Evolutionary conservation across 2,797 vertebrate species (phyloP).

Genomic region (Hippocampus kuda): DNA sequence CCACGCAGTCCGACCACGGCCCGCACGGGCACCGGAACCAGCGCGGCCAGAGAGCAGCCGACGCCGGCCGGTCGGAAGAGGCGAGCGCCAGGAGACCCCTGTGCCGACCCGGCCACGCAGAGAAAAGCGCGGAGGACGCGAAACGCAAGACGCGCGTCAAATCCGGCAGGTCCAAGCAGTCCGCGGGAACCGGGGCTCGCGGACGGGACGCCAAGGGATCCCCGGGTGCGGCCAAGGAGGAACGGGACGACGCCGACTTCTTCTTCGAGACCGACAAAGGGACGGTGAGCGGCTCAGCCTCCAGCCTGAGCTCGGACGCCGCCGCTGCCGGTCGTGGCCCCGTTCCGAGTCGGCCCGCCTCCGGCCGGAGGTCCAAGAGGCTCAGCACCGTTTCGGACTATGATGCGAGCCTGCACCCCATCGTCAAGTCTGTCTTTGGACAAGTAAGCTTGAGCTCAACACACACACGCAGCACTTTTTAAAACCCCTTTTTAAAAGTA

Average conservation of each 20-base stretch:
- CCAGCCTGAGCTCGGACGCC: slow-evolving; percentile 36
- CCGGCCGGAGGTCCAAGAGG: slow-evolving; percentile 73
- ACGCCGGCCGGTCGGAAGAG: slow-evolving; percentile 61
- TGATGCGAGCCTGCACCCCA: slow-evolving; percentile 77
- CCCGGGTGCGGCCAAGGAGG: slow-evolving; percentile 41
- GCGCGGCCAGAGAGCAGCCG: slow-evolving; percentile 39
- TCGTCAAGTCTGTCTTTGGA: slow-evolving; percentile 83
- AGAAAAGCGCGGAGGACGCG: slow-evolving; percentile 49
- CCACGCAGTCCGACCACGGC: slow-evolving; percentile 41
- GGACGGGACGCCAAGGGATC: slow-evolving; percentile 24
- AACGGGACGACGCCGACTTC: slow-evolving; percentile 59
- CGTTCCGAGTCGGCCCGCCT: slow-evolving; percentile 60
- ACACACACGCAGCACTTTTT: neutral
- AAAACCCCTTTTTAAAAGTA: no score
- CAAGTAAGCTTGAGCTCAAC: slow-evolving; percentile 43
- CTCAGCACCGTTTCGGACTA: slow-evolving; percentile 49
- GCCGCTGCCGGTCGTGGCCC: slow-evolving; percentile 18
- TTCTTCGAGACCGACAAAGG: slow-evolving; percentile 62
- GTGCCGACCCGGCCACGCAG: slow-evolving; percentile 69
- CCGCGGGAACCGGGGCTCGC: neutral
- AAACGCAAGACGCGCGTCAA: slow-evolving; percentile 53
- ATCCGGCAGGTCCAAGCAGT: slow-evolving; percentile 44
- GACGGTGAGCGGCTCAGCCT: slow-evolving; percentile 57
- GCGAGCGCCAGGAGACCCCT: slow-evolving; percentile 83
- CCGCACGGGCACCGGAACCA: slow-evolving; percentile 51